Evolutionary conservation across 2,113 vertebrate genomes (phyloP), one percentile per base, ranked within the genome.

Genomic region (Calyptomena viridis): DNA sequence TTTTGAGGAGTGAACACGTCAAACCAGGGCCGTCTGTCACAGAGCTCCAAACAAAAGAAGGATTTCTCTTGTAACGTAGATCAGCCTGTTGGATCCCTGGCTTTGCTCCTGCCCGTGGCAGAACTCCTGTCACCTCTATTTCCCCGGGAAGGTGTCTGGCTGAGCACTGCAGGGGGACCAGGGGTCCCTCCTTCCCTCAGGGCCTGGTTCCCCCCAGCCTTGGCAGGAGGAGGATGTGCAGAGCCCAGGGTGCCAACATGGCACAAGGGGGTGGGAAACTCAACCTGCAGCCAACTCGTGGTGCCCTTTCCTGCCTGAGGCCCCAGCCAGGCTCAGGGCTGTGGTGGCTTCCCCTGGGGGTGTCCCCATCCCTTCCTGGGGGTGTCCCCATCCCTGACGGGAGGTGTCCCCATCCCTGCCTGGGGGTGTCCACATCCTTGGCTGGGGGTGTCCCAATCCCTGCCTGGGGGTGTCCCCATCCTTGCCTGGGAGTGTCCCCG

Each of bases 181-280:
- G 40, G n/a, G 40, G 24, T n/a, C 17, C 17, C 10, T 42, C 33
- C 23, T 20, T 39, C 50, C 42, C 46, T 35, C 31, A 3, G 1
- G 3, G n/a, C n/a, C n/a, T n/a, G n/a, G n/a, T n/a, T n/a, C n/a
- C n/a, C n/a, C n/a, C n/a, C n/a, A n/a, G n/a, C n/a, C n/a, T n/a
- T n/a, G n/a, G n/a, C n/a, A n/a, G n/a, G n/a, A 25, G 17, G 6
- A 19, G 19, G 8, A 5, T 1, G 0, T 40, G 8, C 0, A 1
- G 11, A 3, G 21, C 3, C 1, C 77, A 52, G 60, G 18, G 33
- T 39, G 46, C 14, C 14, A 19, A 9, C 8, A 21, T 5, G 19
- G n/a, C 16, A 7, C 18, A 11, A 2, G 5, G 6, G 8, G 11
- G 19, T 23, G 9, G 3, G 33, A 53, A 30, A 10, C 46, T 24